These are phyloP conservation scores for Poeciliopsis gracilis DNA, from an alignment of 2,797 vertebrate genomes.

Conservation along the genomic window DNA sequence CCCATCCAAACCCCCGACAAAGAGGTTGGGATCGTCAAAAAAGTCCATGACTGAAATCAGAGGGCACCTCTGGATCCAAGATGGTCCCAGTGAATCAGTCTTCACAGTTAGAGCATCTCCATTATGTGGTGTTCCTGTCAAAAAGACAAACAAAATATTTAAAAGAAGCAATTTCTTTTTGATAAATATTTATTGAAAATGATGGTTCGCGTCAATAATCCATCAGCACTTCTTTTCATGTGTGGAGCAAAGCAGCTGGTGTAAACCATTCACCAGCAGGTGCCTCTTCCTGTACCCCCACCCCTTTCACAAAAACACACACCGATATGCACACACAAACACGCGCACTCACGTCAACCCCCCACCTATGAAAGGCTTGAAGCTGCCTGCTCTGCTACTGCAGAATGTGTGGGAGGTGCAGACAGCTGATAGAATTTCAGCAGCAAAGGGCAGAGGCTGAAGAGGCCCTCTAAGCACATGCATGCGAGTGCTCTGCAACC, in stretches of 20 bases:
- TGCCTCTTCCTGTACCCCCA: slow-evolving; percentile 70
- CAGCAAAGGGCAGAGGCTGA: slow-evolving; percentile 71
- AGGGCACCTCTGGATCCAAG: slow-evolving; percentile 76
- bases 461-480: slow-evolving; percentile 48
- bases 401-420: slow-evolving; percentile 76
- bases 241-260: slow-evolving; percentile 73
- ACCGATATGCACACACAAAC: slow-evolving; percentile 31
- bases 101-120: slow-evolving; percentile 77
- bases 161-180: neutral
- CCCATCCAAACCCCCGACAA: slow-evolving; percentile 91
- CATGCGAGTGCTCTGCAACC: slow-evolving; percentile 52
- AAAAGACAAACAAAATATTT: slow-evolving; percentile 26
- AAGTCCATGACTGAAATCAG: slow-evolving; percentile 95
- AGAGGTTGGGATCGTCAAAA: slow-evolving; percentile 95
- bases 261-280: slow-evolving; percentile 72
- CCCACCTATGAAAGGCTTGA: slow-evolving; percentile 51
- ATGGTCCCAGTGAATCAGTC: slow-evolving; percentile 75
- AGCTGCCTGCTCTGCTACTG: slow-evolving; percentile 68
- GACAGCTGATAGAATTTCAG: slow-evolving; percentile 82
- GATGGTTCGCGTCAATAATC: slow-evolving; percentile 59
- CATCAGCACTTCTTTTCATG: slow-evolving; percentile 64
- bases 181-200: slow-evolving; percentile 18
- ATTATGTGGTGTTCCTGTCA: slow-evolving; percentile 77
- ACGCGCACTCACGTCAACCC: slow-evolving; percentile 34
- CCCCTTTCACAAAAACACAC: slow-evolving; percentile 30